Conservation (phyloP, 2,797 vertebrate species). For the Onychomys torridus region DNA sequence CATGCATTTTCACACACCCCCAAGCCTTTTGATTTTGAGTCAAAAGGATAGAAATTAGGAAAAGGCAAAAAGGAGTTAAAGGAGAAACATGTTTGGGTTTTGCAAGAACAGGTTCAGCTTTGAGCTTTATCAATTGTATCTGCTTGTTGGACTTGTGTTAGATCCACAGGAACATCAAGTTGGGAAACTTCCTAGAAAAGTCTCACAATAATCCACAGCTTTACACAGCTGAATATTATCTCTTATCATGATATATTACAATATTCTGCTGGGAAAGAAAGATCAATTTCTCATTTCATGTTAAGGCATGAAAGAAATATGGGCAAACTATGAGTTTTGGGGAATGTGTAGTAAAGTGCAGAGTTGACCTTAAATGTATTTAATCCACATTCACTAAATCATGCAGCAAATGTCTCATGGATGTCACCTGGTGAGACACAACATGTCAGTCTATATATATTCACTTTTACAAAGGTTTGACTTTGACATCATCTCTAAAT, state of each 20-base stretch:
- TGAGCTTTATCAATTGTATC: neutral
- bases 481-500: neutral
- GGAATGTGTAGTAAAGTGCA: neutral
- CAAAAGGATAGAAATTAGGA: neutral
- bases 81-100: neutral
- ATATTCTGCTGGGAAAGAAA: neutral
- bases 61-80: neutral
- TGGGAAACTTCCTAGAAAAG: neutral
- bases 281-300: neutral
- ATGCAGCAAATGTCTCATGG: neutral
- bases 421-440: neutral
- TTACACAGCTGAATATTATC: neutral
- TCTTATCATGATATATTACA: neutral
- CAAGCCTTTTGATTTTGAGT: slow-evolving; percentile 34
- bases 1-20: neutral
- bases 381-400: neutral
- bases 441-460: neutral
- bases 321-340: neutral
- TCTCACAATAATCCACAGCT: neutral
- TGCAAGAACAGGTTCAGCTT: neutral
- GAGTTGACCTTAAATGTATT: neutral
- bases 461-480: neutral
- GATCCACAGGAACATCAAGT: neutral
- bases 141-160: neutral
- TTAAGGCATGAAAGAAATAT: neutral